These are phyloP conservation scores for Enteromius paludinosus DNA, from an alignment of 2,797 vertebrate genomes.

Conservation along the genomic window DNA sequence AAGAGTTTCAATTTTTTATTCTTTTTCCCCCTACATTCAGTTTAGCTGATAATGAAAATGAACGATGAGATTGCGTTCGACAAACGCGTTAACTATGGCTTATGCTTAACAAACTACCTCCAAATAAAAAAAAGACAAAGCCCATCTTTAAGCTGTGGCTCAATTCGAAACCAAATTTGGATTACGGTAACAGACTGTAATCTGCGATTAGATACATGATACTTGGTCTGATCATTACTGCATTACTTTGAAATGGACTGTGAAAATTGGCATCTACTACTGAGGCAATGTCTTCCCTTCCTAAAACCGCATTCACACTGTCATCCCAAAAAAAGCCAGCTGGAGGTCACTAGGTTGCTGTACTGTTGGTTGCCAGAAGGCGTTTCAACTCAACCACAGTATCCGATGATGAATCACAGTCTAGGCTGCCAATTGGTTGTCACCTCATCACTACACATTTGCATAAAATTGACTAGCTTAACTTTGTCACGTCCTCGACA, in stretches of 20 bases:
- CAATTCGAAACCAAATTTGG: not conserved
- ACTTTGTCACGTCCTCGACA: not conserved
- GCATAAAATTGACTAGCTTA: slow-evolving; percentile 27
- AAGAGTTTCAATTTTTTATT: slow-evolving; percentile 59
- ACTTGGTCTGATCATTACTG: not conserved
- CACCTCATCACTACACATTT: not conserved
- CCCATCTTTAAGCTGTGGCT: not conserved
- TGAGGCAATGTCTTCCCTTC: slow-evolving; percentile 18
- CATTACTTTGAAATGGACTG: not conserved
- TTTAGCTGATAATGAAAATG: slow-evolving; percentile 69
- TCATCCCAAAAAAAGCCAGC: not conserved
- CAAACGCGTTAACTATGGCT: slow-evolving; percentile 32
- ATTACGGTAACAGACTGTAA: not conserved
- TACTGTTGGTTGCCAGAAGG: not conserved
- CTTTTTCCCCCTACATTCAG: slow-evolving; percentile 77
- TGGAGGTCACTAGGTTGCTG: not conserved
- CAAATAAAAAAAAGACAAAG: slow-evolving; percentile 1
- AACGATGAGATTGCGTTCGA: slow-evolving; percentile 58
- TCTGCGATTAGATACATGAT: not conserved
- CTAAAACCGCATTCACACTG: slow-evolving; percentile 14
- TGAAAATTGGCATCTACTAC: not conserved
- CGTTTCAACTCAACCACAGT: not conserved
- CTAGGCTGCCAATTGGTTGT: not conserved
- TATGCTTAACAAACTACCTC: slow-evolving; percentile 27
- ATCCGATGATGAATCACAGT: not conserved